Evolutionary conservation across 2,113 vertebrate genomes (phyloP).

Genomic region (Phrynocephalus versicolor): DNA sequence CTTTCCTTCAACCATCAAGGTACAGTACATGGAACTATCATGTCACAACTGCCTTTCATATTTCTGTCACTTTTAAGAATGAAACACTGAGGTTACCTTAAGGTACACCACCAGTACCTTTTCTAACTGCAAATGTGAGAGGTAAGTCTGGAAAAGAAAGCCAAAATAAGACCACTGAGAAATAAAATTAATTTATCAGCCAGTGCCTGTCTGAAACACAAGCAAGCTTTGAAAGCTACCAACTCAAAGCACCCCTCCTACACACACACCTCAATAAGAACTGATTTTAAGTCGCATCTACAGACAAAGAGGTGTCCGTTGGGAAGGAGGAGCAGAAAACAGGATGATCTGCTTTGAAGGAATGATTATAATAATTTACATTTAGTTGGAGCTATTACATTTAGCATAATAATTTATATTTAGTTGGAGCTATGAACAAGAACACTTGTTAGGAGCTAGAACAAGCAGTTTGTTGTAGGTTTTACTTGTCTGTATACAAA

Average conservation of each 20-base stretch:
- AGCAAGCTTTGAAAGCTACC: neutral
- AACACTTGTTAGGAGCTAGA: neutral
- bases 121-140: neutral
- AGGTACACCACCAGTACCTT: neutral
- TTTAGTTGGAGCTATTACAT: neutral
- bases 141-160: neutral
- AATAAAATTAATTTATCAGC: neutral
- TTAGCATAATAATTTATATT: too few relatives aligned
- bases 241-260: too few relatives aligned
- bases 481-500: neutral
- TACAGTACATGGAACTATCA: neutral
- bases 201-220: neutral
- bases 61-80: neutral
- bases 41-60: neutral
- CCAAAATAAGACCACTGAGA: neutral
- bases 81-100: neutral
- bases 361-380: too few relatives aligned
- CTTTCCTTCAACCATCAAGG: neutral
- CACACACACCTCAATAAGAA: too few relatives aligned
- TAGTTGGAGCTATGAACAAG: neutral
- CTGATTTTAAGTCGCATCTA: too few relatives aligned
- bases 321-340: neutral
- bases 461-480: neutral
- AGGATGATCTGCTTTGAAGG: neutral
- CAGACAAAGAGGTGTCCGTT: neutral